Base-by-base conservation (phyloP, 1,140 invertebrate species). In the Bathynomus jamesi region DNA sequence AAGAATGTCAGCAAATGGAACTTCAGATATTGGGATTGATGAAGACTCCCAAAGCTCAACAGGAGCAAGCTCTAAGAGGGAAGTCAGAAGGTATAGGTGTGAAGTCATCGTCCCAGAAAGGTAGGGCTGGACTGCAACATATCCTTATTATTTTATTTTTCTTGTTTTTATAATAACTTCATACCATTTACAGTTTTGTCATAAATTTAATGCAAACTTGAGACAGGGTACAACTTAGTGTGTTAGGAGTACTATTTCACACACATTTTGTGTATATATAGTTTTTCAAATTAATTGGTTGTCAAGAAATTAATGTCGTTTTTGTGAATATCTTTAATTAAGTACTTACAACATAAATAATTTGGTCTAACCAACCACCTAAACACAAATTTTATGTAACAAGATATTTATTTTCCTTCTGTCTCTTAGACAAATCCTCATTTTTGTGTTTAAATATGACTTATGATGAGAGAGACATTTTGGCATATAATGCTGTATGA, bases 31-130 rank as follows among this genome's bases (percentile, higher is more conserved):
- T n/a, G 61, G 61, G 29, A 11, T 69, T 24, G 74, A 76, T 64
- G 74, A 76, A 17, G 74, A 76, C 60, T 76, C 74, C 8, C 74
- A 76, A 28, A 70, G 74, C 17, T 75, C 74, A 1, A 28, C 67
- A 27, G 71, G 74, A n/a, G 67, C 66, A 21, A 63, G 32, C 21
- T 69, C 68, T 29, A 72, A 67, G 28, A 76, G 66, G 27, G 74
- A 76, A 70, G 70, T 72, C 28, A 67, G 74, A 4, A 60, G 74
- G 24, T 76, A 71, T 53, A 69, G 70, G 11, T 72, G 71, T 67
- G 74, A 76, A 69, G 74, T 76, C n/a, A 72, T 76, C 53, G 74
- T 76, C 8, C 74, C 74, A 28, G 74, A 76, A 61, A 76, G 74
- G 74, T 76, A 8, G 53, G 66, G 7, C 32, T 28, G 60, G n/a